Evolutionary conservation across 2,113 vertebrate genomes (phyloP).

Genomic region (Cinclus cinclus): DNA sequence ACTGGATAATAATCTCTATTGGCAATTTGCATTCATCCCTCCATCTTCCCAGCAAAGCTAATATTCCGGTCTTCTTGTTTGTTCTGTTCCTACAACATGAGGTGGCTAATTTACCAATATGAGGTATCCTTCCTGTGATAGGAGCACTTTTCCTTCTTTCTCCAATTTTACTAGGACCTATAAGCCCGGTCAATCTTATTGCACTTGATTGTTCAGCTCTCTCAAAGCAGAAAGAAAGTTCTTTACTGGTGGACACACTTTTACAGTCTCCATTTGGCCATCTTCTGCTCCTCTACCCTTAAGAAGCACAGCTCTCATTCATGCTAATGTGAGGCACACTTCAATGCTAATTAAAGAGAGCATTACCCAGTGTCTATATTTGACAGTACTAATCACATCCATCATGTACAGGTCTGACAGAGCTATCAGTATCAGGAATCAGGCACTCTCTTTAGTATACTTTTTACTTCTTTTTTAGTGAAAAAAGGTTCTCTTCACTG

Average conservation of each 20-base stretch:
- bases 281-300: neutral
- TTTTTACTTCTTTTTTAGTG: neutral
- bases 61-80: neutral
- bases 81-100: neutral
- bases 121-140: neutral
- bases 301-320: neutral
- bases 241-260: neutral
- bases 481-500: neutral
- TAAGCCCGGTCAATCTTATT: neutral
- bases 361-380: slow-evolving; percentile 42
- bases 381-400: slow-evolving; percentile 44
- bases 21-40: neutral
- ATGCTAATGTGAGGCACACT: neutral
- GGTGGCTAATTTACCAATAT: neutral
- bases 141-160: neutral
- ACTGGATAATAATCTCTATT: neutral
- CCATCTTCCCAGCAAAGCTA: neutral
- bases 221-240: neutral
- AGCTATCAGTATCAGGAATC: neutral
- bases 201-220: neutral
- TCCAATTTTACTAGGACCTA: neutral
- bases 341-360: slow-evolving; percentile 27
- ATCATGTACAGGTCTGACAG: slow-evolving; percentile 29
- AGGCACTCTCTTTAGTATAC: slow-evolving; percentile 2
- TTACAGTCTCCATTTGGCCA: neutral